Evolutionary conservation across 2,888 invertebrate species (phyloP).

Genomic region (Heteromyza rotundicornis): DNA sequence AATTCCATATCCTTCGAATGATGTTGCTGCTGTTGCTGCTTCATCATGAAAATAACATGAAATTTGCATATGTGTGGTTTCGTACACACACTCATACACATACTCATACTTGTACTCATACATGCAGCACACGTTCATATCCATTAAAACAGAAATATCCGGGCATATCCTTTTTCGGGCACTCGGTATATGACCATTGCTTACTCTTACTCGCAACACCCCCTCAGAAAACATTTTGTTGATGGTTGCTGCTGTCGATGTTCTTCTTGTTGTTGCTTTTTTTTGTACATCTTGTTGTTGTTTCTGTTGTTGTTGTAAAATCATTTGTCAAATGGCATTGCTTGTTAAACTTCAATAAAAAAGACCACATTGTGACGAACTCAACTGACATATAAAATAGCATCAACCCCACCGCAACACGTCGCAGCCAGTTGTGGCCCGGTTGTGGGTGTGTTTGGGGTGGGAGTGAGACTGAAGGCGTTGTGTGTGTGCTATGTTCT

Average conservation of each 20-base stretch:
- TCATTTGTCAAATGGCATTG: constrained; percentile 52
- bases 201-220: not conserved
- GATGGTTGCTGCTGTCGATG: constrained; percentile 5
- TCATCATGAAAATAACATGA: constrained; percentile 13
- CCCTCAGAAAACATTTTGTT: not conserved
- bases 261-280: constrained; percentile 16
- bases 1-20: constrained; percentile 8
- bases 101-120: not conserved
- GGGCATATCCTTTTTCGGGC: not conserved
- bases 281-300: constrained; percentile 20
- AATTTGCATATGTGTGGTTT: constrained; percentile 10
- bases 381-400: not conserved
- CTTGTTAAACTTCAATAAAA: constrained; percentile 24
- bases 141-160: constrained; percentile 7
- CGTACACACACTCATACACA: not conserved
- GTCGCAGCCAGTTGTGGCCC: not conserved
- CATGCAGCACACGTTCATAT: constrained; percentile 4
- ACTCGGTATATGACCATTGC: not conserved
- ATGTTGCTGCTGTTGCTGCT: too few relatives aligned
- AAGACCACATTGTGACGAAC: not conserved
- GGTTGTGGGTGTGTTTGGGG: not conserved
- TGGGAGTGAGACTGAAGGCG: not conserved
- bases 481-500: not conserved
- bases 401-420: not conserved
- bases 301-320: constrained; percentile 22